A percentile compares a stretch with the other conserved stretches of the same genome.
These are phyloP conservation scores for Drosophila parvula DNA, from an alignment of 1,140 invertebrate species.

Conservation along the genomic window DNA sequence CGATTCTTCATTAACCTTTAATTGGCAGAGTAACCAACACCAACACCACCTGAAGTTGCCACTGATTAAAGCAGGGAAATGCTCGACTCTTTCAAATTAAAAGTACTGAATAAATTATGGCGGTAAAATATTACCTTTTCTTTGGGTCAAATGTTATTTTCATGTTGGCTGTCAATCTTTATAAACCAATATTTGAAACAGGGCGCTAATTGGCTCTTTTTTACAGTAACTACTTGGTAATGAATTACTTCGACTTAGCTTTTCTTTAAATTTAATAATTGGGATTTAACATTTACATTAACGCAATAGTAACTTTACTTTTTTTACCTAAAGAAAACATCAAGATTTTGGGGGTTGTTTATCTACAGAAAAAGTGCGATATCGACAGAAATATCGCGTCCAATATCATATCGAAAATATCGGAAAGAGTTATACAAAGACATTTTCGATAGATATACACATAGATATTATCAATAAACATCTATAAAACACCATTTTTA, in stretches of 20 bases:
- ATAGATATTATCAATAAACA: too few relatives aligned
- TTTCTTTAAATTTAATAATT: neutral
- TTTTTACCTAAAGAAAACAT: too few relatives aligned
- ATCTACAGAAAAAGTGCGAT: too few relatives aligned
- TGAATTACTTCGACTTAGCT: neutral
- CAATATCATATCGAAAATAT: too few relatives aligned
- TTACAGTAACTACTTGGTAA: neutral
- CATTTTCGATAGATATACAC: too few relatives aligned
- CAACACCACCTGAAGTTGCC: constrained; percentile 17
- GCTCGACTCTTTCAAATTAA: neutral
- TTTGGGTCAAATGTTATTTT: neutral
- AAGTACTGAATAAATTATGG: constrained; percentile 5
- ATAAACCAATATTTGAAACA: neutral
- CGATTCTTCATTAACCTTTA: constrained; percentile 46
- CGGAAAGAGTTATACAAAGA: too few relatives aligned
- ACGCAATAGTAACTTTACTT: too few relatives aligned
- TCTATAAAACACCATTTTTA: too few relatives aligned
- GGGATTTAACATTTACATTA: too few relatives aligned
- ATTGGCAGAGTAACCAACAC: constrained; percentile 5
- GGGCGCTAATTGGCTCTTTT: neutral
- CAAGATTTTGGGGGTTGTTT: too few relatives aligned
- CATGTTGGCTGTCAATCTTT: constrained; percentile 1
- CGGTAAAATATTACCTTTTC: constrained; percentile 1
- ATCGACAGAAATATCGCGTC: too few relatives aligned
- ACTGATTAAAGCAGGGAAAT: constrained; percentile 20